These are phyloP conservation scores for Porites lutea DNA, from an alignment of 64 coral and sea anemone species.

Conservation along the genomic window DNA sequence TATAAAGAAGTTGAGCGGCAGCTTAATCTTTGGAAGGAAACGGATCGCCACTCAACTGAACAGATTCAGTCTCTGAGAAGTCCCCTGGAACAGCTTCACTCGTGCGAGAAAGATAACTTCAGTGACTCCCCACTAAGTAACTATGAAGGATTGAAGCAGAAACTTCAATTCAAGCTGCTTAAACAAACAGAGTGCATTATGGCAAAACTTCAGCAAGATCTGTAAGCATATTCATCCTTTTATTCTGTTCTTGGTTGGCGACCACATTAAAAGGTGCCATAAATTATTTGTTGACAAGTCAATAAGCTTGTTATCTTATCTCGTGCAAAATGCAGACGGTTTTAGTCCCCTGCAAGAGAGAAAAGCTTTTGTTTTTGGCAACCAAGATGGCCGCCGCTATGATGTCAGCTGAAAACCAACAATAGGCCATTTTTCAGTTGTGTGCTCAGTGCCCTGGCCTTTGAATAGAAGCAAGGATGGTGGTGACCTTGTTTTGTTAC, in stretches of 20 bases:
- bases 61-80: slow-evolving; percentile 20
- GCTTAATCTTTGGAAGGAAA: slow-evolving; percentile 38
- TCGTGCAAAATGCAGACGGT: no score
- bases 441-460: no score
- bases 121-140: neutral
- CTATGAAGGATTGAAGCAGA: slow-evolving; percentile 8
- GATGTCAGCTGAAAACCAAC: no score
- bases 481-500: no score
- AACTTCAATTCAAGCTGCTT: slow-evolving; percentile 13
- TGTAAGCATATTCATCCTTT: slow-evolving; percentile 3
- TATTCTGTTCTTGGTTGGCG: neutral
- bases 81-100: slow-evolving; percentile 19
- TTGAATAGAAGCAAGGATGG: no score
- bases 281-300: no score
- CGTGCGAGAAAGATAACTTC: slow-evolving; percentile 9
- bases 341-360: no score
- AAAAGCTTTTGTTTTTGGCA: no score
- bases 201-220: neutral
- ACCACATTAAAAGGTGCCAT: no score
- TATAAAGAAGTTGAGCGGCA: neutral
- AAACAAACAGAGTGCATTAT: slow-evolving; percentile 23
- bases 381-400: no score
- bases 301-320: no score
- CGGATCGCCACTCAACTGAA: slow-evolving; percentile 7
- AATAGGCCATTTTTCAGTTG: no score